These are phyloP conservation scores for Tadarida brasiliensis DNA, from an alignment of 2,797 vertebrate genomes.

Conservation along the genomic window DNA sequence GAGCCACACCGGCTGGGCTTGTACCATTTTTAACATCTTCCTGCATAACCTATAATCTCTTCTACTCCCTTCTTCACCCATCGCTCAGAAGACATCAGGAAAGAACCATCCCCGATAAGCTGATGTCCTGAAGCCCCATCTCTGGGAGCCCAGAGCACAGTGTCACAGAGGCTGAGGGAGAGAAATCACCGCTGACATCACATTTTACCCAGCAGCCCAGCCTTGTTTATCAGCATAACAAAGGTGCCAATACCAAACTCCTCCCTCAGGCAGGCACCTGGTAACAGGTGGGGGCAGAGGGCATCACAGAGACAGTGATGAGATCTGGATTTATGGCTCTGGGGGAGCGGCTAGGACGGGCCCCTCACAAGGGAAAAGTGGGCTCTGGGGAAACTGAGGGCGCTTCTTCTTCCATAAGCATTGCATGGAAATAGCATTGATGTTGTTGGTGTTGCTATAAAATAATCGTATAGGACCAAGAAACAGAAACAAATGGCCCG, in stretches of 20 bases:
- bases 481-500: slow-evolving; percentile 74
- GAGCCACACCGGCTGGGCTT: too few relatives aligned
- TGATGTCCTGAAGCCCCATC: slow-evolving; percentile 29
- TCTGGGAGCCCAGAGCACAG: slow-evolving; percentile 69
- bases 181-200: slow-evolving; percentile 85
- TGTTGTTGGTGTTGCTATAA: slow-evolving; percentile 64
- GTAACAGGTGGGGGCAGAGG: slow-evolving; percentile 85
- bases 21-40: background rate
- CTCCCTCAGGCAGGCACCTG: slow-evolving; percentile 86
- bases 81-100: background rate
- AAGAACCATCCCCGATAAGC: background rate
- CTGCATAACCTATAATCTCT: background rate
- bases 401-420: slow-evolving; percentile 75
- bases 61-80: background rate
- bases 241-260: slow-evolving; percentile 86
- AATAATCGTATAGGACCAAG: slow-evolving; percentile 76
- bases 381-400: slow-evolving; percentile 63
- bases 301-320: slow-evolving; percentile 83
- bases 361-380: slow-evolving; percentile 67
- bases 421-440: slow-evolving; percentile 72
- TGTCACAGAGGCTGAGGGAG: slow-evolving; percentile 43
- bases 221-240: slow-evolving; percentile 88
- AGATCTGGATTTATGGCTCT: slow-evolving; percentile 84
- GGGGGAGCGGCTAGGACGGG: slow-evolving; percentile 55
- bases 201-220: slow-evolving; percentile 83